Conservation (phyloP, 1,140 invertebrate species). For the Agraylea sexmaculata region DNA sequence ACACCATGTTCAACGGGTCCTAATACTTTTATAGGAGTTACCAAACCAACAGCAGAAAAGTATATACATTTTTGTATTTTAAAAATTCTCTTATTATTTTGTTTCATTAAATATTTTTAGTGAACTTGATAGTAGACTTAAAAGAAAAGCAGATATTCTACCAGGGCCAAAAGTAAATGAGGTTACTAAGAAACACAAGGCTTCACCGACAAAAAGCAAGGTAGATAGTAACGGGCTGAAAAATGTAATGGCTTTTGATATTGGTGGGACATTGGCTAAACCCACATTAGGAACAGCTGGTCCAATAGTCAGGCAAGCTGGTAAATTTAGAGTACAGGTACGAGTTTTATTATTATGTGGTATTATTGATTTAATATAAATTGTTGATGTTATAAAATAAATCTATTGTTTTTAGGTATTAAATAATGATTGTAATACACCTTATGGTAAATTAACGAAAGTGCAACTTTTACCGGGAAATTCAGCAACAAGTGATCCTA, state of each 20-base stretch:
- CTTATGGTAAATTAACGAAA: constrained; percentile 37
- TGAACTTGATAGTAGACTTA: constrained; percentile 17
- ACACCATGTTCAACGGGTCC: constrained; percentile 21
- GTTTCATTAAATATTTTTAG: constrained; percentile 9
- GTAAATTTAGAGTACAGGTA: constrained; percentile 22
- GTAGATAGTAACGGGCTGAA: constrained; percentile 10
- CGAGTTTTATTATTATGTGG: neutral
- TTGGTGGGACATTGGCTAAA: constrained; percentile 21
- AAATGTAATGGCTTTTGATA: constrained; percentile 9
- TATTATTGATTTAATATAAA: neutral
- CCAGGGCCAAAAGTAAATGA: constrained; percentile 30
- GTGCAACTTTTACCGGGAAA: constrained; percentile 42
- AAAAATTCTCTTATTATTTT: neutral
- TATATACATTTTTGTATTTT: constrained; percentile 6
- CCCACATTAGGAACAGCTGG: constrained; percentile 30
- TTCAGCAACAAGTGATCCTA: constrained; percentile 35
- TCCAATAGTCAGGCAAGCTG: constrained; percentile 30
- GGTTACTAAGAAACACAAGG: constrained; percentile 22
- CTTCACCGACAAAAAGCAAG: constrained; percentile 6
- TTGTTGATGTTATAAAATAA: neutral
- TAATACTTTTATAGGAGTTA: constrained; percentile 17
- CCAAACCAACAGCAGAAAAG: constrained; percentile 15
- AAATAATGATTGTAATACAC: constrained; percentile 41
- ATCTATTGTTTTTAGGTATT: constrained; percentile 31
- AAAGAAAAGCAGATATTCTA: constrained; percentile 26